A percentile compares a stretch with the other conserved stretches of the same genome.
Conservation (phyloP, 2,797 vertebrate species). For the Echiichthys vipera region DNA sequence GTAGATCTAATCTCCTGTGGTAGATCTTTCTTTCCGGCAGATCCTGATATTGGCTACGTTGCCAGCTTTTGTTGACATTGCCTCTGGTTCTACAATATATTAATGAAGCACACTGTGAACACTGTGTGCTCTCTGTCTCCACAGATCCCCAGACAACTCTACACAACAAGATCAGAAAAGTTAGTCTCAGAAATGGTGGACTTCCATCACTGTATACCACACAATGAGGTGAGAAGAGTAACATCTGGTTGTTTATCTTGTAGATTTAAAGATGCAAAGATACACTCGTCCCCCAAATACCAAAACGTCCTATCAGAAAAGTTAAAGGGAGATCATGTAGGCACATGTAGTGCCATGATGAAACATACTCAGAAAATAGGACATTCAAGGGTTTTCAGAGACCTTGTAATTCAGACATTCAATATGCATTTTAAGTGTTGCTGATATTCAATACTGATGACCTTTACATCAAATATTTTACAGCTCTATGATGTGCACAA, state of each 20-base stretch:
- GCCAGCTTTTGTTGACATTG: slow-evolving; percentile 18
- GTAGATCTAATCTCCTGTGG: slow-evolving; percentile 34
- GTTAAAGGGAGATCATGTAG: background rate
- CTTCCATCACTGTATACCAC: slow-evolving; percentile 81
- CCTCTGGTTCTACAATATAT: slow-evolving; percentile 28
- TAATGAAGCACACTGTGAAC: slow-evolving; percentile 31
- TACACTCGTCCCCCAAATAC: background rate
- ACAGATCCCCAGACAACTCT: slow-evolving; percentile 88
- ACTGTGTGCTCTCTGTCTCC: slow-evolving; percentile 46
- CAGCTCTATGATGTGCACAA: slow-evolving; percentile 71
- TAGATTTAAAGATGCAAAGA: background rate
- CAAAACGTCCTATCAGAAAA: background rate
- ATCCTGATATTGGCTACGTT: slow-evolving; percentile 14
- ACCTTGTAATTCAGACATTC: background rate
- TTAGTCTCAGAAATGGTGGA: slow-evolving; percentile 82
- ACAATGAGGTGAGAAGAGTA: slow-evolving; percentile 77
- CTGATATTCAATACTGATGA: slow-evolving; percentile 34
- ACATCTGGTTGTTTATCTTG: background rate
- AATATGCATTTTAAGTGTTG: background rate
- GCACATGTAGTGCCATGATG: background rate
- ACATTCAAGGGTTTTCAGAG: background rate
- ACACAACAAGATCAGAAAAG: slow-evolving; percentile 86
- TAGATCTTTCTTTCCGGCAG: slow-evolving; percentile 28
- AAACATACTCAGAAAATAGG: background rate
- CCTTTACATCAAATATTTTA: slow-evolving; percentile 53